These are phyloP conservation scores for Propithecus deckenii DNA, from an alignment of 2,797 vertebrate genomes.

Conservation along the genomic window DNA sequence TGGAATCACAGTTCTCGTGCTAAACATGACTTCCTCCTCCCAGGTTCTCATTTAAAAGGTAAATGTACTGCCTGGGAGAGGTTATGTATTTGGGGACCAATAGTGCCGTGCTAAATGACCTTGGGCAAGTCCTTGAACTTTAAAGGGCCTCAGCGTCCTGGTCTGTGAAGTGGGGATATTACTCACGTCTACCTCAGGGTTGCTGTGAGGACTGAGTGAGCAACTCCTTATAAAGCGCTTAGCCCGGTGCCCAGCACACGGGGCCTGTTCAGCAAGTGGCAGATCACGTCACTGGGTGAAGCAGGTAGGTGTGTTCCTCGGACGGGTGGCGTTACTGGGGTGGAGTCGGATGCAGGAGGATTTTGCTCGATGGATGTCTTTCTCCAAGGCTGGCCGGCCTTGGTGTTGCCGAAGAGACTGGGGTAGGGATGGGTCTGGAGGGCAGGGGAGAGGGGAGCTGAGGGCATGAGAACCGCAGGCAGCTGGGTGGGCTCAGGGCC, in stretches of 20 bases:
- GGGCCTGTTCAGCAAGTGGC: background rate
- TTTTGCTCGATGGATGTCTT: background rate
- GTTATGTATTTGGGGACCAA: background rate
- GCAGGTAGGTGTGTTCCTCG: no score
- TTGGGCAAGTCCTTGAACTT: background rate
- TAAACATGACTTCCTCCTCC: background rate
- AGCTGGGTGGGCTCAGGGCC: background rate
- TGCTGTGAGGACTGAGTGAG: background rate
- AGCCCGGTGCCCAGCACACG: background rate
- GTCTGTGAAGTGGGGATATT: background rate
- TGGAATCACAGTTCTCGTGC: background rate
- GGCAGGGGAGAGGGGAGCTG: no score
- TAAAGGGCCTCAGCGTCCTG: background rate
- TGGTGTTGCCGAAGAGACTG: background rate
- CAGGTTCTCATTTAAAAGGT: background rate
- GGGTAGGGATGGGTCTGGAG: background rate
- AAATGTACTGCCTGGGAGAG: background rate
- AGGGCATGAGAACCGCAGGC: background rate
- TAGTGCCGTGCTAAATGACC: background rate
- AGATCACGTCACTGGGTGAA: background rate
- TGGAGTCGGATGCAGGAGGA: background rate
- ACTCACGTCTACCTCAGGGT: rapidly evolving
- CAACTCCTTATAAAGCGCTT: background rate
- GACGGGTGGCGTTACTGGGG: background rate
- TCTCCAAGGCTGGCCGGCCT: background rate